Conservation (phyloP, 2,888 invertebrate species). For the Labia minor region DNA sequence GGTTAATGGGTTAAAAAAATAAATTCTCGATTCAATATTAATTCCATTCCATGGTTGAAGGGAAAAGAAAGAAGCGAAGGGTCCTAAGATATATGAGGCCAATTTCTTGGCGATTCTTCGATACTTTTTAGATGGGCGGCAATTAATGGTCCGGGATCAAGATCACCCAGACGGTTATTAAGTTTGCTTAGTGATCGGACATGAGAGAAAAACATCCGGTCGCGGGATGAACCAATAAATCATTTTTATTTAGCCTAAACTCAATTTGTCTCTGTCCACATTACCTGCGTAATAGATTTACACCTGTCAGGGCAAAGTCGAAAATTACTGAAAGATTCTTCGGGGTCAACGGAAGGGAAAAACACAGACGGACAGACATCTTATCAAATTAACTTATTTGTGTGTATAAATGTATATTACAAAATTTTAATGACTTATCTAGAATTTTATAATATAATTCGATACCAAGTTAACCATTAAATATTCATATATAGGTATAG, state of each 20-base stretch:
- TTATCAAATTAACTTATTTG: too few species aligned
- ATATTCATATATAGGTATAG: too few species aligned
- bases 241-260: slow-evolving; percentile 2
- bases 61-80: neutral
- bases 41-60: neutral
- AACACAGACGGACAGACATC: too few species aligned
- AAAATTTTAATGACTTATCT: too few species aligned
- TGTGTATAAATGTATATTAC: too few species aligned
- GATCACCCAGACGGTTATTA: neutral
- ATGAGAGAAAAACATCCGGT: neutral
- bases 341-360: too few species aligned
- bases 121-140: neutral
- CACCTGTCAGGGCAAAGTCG: too few species aligned
- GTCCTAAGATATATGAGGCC: neutral
- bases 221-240: neutral
- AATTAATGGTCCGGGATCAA: neutral
- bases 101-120: neutral
- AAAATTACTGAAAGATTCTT: too few species aligned
- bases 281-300: too few species aligned
- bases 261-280: neutral
- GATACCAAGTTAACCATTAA: too few species aligned
- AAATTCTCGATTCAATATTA: neutral
- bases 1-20: slow-evolving; percentile 13
- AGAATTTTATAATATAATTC: too few species aligned
- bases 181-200: neutral